These are phyloP conservation scores for Ctenopoma multispine DNA, from an alignment of 2,797 vertebrate genomes.

Conservation along the genomic window DNA sequence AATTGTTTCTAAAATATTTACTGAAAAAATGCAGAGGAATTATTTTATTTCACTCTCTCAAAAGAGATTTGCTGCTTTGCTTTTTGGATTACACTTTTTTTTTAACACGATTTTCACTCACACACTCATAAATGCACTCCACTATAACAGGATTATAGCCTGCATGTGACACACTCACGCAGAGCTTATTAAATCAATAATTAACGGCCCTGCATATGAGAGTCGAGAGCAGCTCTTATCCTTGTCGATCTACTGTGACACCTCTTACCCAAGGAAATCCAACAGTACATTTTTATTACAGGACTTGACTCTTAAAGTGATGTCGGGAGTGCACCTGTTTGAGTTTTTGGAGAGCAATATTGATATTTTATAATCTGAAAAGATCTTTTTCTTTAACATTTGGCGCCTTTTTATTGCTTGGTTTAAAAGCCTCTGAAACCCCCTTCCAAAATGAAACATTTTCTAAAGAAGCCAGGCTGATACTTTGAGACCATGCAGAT, in stretches of 20 bases:
- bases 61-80: no score
- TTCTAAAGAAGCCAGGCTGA: not conserved
- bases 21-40: no score
- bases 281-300: not conserved
- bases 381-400: not conserved
- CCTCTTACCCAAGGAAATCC: constrained; percentile 4
- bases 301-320: constrained; percentile 7
- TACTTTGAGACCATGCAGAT: not conserved
- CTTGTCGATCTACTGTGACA: constrained; percentile 22
- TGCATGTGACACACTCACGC: constrained; percentile 18
- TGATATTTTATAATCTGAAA: not conserved
- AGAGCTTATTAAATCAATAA: constrained; percentile 59
- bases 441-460: not conserved
- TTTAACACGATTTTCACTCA: not conserved
- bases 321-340: not conserved
- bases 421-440: not conserved
- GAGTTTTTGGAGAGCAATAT: not conserved
- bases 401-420: not conserved
- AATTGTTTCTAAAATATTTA: no score
- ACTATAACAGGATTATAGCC: constrained; percentile 40
- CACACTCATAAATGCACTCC: not conserved
- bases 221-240: constrained; percentile 31
- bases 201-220: constrained; percentile 29
- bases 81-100: no score
- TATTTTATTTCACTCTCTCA: no score